Conservation (phyloP, 2,113 vertebrate genomes). For the Pardalotus punctatus region DNA sequence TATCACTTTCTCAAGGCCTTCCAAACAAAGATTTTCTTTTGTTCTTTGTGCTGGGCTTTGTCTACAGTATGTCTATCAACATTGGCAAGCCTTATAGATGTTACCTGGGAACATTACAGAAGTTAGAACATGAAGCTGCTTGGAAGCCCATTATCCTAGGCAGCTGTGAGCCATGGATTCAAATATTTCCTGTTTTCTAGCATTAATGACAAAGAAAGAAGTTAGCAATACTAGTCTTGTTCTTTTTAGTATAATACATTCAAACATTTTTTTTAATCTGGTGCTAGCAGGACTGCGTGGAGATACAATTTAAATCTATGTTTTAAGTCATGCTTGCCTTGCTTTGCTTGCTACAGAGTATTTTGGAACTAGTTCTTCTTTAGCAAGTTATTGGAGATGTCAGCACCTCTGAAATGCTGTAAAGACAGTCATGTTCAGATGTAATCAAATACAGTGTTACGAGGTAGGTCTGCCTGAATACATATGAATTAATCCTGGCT, state of each 20-base stretch:
- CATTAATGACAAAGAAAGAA: neutral
- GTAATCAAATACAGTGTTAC: neutral
- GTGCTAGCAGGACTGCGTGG: neutral
- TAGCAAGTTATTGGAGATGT: neutral
- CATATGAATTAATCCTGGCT: neutral
- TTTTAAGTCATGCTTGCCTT: neutral
- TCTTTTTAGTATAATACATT: neutral
- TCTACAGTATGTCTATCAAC: neutral
- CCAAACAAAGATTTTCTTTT: neutral
- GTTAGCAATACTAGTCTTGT: neutral
- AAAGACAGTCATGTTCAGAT: neutral
- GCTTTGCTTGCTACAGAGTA: neutral
- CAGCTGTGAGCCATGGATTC: neutral
- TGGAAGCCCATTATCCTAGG: neutral
- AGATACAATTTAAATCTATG: neutral
- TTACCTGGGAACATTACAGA: neutral
- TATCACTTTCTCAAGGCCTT: neutral
- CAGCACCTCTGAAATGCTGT: neutral
- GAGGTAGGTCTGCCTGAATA: neutral
- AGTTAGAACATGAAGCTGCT: neutral
- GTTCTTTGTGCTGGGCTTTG: neutral
- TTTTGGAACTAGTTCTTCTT: neutral
- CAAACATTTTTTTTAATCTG: neutral
- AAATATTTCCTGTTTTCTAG: neutral
- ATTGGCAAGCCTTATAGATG: neutral